Evolutionary conservation across 2,888 invertebrate species (phyloP).

Genomic region (Caenorhabditis doughertyi): DNA sequence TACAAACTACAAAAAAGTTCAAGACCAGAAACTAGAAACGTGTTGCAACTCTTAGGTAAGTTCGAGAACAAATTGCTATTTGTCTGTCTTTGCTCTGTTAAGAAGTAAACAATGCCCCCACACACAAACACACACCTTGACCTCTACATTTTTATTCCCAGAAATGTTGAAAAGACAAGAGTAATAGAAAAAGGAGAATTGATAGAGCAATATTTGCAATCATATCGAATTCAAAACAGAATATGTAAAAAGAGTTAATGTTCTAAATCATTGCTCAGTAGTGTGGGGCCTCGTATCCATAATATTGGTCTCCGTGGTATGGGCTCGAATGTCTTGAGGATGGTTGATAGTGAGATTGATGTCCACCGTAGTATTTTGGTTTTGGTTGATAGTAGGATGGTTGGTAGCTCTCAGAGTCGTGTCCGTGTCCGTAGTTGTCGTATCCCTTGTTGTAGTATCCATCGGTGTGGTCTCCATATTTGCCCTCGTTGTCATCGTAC

Average conservation of each 20-base stretch:
- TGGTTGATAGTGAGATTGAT: slow-evolving; percentile 46
- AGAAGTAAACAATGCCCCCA: background rate
- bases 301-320: slow-evolving; percentile 64
- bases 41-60: no score
- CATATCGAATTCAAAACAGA: slow-evolving; percentile 35
- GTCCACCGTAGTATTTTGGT: slow-evolving; percentile 64
- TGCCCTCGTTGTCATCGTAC: slow-evolving; percentile 66
- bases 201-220: slow-evolving; percentile 51
- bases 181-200: background rate
- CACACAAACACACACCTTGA: slow-evolving; percentile 10
- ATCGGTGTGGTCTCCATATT: slow-evolving; percentile 67
- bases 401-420: slow-evolving; percentile 69
- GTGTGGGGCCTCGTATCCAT: slow-evolving; percentile 65
- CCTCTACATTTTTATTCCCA: slow-evolving; percentile 55
- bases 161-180: slow-evolving; percentile 38
- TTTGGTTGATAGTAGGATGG: slow-evolving; percentile 68
- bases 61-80: no score
- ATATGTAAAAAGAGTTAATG: background rate
- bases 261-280: slow-evolving; percentile 33
- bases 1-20: no score
- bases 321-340: slow-evolving; percentile 50
- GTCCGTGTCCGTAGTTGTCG: slow-evolving; percentile 69
- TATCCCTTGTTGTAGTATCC: slow-evolving; percentile 74
- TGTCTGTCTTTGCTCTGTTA: background rate
- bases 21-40: no score